Base-by-base conservation (phyloP, 2,888 invertebrate species). In the Ferdinandea cuprea region DNA sequence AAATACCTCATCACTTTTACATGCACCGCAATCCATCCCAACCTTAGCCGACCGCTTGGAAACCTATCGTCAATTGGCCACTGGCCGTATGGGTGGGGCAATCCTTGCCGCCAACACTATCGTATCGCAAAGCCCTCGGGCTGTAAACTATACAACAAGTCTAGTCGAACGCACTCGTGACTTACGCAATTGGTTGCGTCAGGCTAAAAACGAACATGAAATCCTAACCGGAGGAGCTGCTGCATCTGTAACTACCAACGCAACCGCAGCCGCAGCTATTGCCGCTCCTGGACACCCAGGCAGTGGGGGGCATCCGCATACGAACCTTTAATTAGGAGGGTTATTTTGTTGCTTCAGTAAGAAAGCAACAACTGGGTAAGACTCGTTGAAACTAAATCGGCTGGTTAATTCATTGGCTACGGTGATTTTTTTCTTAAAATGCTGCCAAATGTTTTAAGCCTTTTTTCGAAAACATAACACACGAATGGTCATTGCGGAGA, bases 181-280 rank as follows among this genome's bases (percentile, higher is more conserved):
- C 86, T 90, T 94, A 76, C 91, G 94, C 79, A 94, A 94, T 86
- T 94, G 94, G 94, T 88, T 94, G 74, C 91, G 93, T 13, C 94
- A 94, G 85, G 91, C 91, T 0, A 91, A 91, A 86, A 90, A 88
- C 46, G 91, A 91, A 88, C 91, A 91, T 54, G 91, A 91, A 21
- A 85, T 91, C 19, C 85, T 89, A 5, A 87, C 88, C 0, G 88
- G 88, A 28, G 65, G 35, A 7, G 61, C 56, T n/a, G 9, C 54
- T 30, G 32, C 72, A 21, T 25, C 77, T 8, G 40, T 61, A 0
- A 42, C 52, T 9, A 42, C 66, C 2, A n/a, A n/a, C n/a, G 35
- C 44, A 19, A 32, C 56, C 13, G 30, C 37, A 7, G 21, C 74
- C 17, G 28, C 63, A 42, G 8, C 59, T n/a, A 17, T 46, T 6